Conservation (phyloP, 2,797 vertebrate species). For the Melanotaenia parkinsoni region DNA sequence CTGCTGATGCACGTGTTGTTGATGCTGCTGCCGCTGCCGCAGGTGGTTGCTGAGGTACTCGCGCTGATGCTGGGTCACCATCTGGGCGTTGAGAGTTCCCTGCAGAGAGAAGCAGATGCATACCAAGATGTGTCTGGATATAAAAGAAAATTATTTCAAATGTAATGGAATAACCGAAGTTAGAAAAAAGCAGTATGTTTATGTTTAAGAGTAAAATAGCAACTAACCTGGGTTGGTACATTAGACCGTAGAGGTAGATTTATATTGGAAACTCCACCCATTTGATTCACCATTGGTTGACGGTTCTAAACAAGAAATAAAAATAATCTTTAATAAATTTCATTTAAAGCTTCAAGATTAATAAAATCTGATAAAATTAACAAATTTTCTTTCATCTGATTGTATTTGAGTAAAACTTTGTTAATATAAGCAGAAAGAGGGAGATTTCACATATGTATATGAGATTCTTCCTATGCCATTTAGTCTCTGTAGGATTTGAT, state of each 20-base stretch:
- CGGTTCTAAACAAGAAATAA: slow-evolving; percentile 85
- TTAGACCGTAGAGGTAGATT: slow-evolving; percentile 95
- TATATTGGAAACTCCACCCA: slow-evolving; percentile 92
- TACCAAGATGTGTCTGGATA: not conserved
- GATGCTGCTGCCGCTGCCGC: slow-evolving; percentile 82
- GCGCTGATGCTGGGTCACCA: slow-evolving; percentile 94
- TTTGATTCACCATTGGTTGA: slow-evolving; percentile 94
- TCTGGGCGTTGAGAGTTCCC: slow-evolving; percentile 94
- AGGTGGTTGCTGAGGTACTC: slow-evolving; percentile 96
- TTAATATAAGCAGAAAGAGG: not conserved
- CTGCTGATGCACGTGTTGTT: slow-evolving; percentile 84
- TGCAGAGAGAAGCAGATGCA: slow-evolving; percentile 50
- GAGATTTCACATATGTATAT: not conserved
- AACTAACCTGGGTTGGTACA: slow-evolving; percentile 90
- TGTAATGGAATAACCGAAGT: not conserved
- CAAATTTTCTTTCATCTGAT: not conserved
- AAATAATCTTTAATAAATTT: not conserved
- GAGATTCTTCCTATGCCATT: not conserved
- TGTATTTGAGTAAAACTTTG: not conserved
- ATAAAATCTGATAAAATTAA: not conserved
- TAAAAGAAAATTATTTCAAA: not conserved
- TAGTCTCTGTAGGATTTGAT: not conserved
- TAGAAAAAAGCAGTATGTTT: not conserved
- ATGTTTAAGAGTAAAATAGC: not conserved
- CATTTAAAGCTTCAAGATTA: not conserved